Conservation (phyloP, 1,140 invertebrate species). For the Lordiphosa stackelbergi region DNA sequence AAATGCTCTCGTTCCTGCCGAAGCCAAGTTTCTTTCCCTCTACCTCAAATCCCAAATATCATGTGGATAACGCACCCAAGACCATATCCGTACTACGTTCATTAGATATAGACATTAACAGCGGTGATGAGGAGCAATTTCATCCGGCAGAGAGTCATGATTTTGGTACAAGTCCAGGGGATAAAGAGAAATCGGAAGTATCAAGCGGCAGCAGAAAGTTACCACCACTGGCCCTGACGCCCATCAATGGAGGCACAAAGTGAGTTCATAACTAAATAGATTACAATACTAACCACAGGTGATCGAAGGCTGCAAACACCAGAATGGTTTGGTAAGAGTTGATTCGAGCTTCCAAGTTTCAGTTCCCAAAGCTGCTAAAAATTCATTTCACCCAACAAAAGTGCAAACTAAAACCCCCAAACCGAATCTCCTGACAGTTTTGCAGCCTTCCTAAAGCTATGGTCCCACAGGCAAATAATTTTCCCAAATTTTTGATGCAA, state of each 20-base stretch:
- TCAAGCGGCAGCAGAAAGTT: conserved; percentile 11
- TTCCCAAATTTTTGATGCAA: no score
- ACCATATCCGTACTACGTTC: conserved; percentile 47
- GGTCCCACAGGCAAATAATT: no score
- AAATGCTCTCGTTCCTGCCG: conserved; percentile 39
- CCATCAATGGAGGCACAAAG: not conserved
- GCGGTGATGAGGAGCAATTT: conserved; percentile 23
- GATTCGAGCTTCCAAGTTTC: no score
- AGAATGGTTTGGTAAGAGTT: no score
- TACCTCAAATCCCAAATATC: not conserved
- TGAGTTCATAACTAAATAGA: no score
- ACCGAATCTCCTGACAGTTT: no score
- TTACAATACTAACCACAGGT: no score
- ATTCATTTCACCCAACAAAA: no score
- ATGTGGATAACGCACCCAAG: conserved; percentile 22
- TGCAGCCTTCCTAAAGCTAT: no score
- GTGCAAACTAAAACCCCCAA: no score
- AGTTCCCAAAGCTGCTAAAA: no score
- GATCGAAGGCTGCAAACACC: no score
- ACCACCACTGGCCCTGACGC: conserved; percentile 32
- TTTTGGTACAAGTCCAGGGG: conserved; percentile 22
- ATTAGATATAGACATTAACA: conserved; percentile 3
- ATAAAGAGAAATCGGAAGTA: not conserved
- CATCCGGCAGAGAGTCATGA: conserved; percentile 17
- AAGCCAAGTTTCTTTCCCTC: conserved; percentile 51